Percentiles rank a stretch among this genome's conserved stretches.
Conservation (phyloP, 2,797 vertebrate species). For the Ptychadena robeensis region DNA sequence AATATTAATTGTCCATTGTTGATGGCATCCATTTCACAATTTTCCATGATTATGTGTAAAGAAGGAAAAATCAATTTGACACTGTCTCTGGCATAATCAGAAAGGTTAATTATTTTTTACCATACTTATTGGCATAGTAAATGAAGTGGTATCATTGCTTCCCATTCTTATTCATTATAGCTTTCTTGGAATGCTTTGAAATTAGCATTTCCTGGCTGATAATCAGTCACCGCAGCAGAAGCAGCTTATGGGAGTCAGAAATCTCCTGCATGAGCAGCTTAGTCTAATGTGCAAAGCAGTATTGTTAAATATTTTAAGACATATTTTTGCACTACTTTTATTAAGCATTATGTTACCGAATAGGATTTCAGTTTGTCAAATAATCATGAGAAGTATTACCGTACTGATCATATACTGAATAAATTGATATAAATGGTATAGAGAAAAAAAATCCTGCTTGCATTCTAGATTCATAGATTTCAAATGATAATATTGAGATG, state of each 20-base stretch:
- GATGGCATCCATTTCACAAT: constrained; percentile 34
- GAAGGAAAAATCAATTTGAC: constrained; percentile 54
- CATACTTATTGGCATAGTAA: constrained; percentile 43
- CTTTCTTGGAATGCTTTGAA: constrained; percentile 45
- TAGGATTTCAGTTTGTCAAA: constrained; percentile 16
- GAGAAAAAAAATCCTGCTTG: neutral
- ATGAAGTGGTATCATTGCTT: constrained; percentile 47
- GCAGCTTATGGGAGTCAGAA: constrained; percentile 22
- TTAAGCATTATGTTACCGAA: neutral
- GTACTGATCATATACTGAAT: neutral
- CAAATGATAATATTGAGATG: neutral
- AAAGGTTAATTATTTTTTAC: constrained; percentile 57
- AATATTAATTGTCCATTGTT: constrained; percentile 46
- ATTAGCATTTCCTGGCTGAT: constrained; percentile 36
- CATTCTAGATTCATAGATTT: neutral
- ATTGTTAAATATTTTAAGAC: constrained; percentile 40
- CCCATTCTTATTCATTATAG: constrained; percentile 47
- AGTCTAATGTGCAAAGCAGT: constrained; percentile 30
- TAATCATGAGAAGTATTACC: neutral
- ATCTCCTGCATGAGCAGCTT: constrained; percentile 26
- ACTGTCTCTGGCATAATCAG: constrained; percentile 37
- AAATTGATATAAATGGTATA: neutral
- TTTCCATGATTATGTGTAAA: constrained; percentile 38
- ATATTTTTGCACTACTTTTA: constrained; percentile 38
- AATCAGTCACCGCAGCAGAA: constrained; percentile 45